phyloP scores from a whole-genome alignment of 2,888 invertebrate genomes.

The Pasiphila rectangulata region DNA sequence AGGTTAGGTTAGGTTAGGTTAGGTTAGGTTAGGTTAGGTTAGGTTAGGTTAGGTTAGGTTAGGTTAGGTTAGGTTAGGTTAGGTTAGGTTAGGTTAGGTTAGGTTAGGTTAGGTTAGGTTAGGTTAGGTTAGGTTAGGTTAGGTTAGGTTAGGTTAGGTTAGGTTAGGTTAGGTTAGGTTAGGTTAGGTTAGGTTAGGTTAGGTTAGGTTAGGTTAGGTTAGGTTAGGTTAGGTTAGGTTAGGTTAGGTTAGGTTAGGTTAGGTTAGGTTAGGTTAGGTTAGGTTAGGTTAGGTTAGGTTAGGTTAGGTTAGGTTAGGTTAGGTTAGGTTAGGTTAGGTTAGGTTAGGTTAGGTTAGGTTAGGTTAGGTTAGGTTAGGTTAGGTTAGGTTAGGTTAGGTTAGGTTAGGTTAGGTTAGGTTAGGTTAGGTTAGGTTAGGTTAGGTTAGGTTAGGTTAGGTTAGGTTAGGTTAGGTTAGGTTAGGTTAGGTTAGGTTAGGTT shows the following conservation, averaged over 20 bases:
- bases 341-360: no score
- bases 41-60: conserved; percentile 23
- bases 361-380: no score
- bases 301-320: background rate
- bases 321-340: background rate
- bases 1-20: conserved; percentile 22
- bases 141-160: conserved; percentile 24
- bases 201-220: conserved; percentile 24
- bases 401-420: conserved; percentile 1
- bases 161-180: conserved; percentile 27
- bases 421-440: background rate
- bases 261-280: no score
- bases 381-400: conserved; percentile 19
- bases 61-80: conserved; percentile 12
- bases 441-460: background rate
- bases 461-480: conserved; percentile 7
- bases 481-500: background rate
- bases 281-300: no score
- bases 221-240: no score
- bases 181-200: conserved; percentile 27
- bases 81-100: conserved; percentile 20
- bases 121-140: conserved; percentile 22
- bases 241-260: no score
- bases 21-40: conserved; percentile 20
- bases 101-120: conserved; percentile 25